Percentiles rank a stretch among this genome's conserved stretches.
These are phyloP conservation scores for Gallinago media DNA, from an alignment of 2,113 vertebrate genomes.

Conservation along the genomic window DNA sequence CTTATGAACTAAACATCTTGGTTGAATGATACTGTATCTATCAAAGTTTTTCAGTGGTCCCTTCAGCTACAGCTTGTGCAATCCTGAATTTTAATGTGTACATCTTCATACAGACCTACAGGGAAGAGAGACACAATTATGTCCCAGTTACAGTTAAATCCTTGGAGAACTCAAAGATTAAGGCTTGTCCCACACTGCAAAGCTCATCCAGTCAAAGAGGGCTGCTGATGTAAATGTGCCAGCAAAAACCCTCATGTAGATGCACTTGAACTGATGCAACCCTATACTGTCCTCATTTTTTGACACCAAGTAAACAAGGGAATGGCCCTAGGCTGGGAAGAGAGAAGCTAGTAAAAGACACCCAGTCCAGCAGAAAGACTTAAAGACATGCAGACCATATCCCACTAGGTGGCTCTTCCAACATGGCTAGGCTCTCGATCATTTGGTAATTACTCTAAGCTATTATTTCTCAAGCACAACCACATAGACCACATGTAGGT, in stretches of 20 bases:
- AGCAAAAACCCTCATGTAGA: neutral
- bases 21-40: neutral
- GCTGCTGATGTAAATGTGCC: neutral
- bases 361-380: neutral
- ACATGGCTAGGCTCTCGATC: neutral
- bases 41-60: neutral
- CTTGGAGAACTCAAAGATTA: neutral
- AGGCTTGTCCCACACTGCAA: neutral
- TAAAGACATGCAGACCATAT: neutral
- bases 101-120: neutral
- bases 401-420: neutral
- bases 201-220: neutral
- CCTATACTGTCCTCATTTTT: neutral
- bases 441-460: neutral
- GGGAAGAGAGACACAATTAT: neutral
- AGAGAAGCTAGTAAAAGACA: neutral
- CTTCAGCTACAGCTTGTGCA: neutral
- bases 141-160: neutral
- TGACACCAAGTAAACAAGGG: neutral
- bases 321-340: neutral
- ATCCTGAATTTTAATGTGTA: neutral
- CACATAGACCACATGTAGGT: neutral
- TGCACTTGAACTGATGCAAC: neutral
- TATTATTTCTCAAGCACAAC: neutral
- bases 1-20: neutral